phyloP scores from a whole-genome alignment of 2,797 vertebrate species.

The Sebastes steindachneri region DNA sequence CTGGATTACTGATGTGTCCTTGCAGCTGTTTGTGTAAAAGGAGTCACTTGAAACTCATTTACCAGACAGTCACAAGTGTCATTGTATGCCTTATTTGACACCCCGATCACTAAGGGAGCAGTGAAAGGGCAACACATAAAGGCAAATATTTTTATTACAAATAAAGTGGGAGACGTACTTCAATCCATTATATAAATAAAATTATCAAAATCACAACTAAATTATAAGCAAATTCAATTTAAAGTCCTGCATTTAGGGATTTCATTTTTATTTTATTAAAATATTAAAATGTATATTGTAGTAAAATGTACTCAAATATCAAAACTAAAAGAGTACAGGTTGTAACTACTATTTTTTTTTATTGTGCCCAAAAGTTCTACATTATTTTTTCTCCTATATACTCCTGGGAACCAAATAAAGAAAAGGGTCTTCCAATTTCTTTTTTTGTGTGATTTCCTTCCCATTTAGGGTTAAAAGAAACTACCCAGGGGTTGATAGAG shows the following conservation, averaged over 20 bases:
- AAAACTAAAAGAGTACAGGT: background rate
- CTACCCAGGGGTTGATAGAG: too few relatives aligned
- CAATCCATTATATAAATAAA: background rate
- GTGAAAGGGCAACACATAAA: slow-evolving; percentile 81
- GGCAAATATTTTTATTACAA: slow-evolving; percentile 47
- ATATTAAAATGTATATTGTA: too few relatives aligned
- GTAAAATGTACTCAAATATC: fast-evolving
- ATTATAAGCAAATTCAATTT: too few relatives aligned
- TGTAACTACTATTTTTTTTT: background rate
- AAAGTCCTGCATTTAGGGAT: background rate
- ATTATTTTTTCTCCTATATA: background rate
- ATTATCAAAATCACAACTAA: background rate
- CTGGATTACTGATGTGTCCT: slow-evolving; percentile 39
- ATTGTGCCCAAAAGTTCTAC: background rate
- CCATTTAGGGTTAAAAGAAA: too few relatives aligned
- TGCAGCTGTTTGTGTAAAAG: slow-evolving; percentile 41
- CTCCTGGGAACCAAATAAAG: too few relatives aligned
- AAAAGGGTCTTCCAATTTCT: too few relatives aligned
- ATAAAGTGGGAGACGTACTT: background rate
- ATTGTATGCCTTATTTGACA: slow-evolving; percentile 80
- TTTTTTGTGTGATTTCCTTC: too few relatives aligned
- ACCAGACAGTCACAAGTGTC: slow-evolving; percentile 45
- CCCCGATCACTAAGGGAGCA: slow-evolving; percentile 62
- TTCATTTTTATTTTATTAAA: too few relatives aligned
- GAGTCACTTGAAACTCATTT: slow-evolving; percentile 41